Evolutionary conservation across 2,888 invertebrate species (phyloP), one percentile per base, ranked within the genome.

Genomic region (Chymomyza caudatula): DNA sequence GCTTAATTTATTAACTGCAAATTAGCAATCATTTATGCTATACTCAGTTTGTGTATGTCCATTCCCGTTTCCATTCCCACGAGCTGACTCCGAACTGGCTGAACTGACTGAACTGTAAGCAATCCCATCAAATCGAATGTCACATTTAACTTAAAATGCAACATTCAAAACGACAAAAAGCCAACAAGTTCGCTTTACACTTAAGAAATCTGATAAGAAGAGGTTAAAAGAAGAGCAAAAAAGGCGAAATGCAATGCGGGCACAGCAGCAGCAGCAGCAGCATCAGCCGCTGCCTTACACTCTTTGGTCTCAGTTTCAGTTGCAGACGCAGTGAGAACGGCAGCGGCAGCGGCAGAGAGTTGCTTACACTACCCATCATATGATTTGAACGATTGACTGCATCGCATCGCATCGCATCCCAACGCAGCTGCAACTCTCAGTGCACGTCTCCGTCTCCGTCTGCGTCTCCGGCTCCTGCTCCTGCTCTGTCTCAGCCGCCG

Each of bases 151-250:
- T 77, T 79, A 75, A 77, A 76, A 71, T 78, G 83, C 80, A 80
- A 83, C 85, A 80, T 87, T 85, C 77, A 81, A 85, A 78, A 79
- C 77, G 88, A 87, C 88, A 88, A 87, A 88, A 88, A 88, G 85
- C 76, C 78, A 85, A 81, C 81, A 83, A 84, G 88, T 85, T 82
- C 84, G 77, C 81, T 79, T 77, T 78, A 85, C 81, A 79, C 81
- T 81, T 85, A 78, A 80, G 75, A 78, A 80, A 78, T 79, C 85
- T 76, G 81, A 85, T 81, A 78, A 81, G n/a, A 77, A 43, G 6
- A 66, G 43, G 20, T 56, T n/a, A n/a, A 60, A 52, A 63, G 15
- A 19, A 56, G 66, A 20, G n/a, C n/a, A 53, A 60, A 59, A 60
- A 59, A 57, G 60, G 53, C 19, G 51, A n/a, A 62, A 5, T 42